phyloP scores from a whole-genome alignment of 1,140 invertebrate species.

The Teleogryllus occipitalis region DNA sequence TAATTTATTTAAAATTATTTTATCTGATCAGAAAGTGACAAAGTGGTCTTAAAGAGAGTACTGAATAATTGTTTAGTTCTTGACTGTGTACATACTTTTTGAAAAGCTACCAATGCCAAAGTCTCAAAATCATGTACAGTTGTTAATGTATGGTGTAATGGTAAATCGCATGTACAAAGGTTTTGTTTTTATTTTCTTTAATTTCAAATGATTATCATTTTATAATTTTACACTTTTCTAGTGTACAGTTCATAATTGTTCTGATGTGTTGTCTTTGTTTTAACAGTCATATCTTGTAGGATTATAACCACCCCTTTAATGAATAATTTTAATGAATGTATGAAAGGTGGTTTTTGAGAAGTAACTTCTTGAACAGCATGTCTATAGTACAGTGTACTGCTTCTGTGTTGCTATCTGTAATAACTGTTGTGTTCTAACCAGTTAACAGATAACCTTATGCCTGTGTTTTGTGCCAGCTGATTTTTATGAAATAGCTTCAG shows the following conservation, averaged over 20 bases:
- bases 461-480: too few relatives aligned
- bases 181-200: neutral
- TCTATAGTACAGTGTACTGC: neutral
- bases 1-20: too few relatives aligned
- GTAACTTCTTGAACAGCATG: neutral
- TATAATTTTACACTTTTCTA: neutral
- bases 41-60: neutral
- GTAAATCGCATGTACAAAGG: neutral
- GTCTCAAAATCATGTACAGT: neutral
- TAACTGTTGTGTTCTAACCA: neutral
- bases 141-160: neutral
- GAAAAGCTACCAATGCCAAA: neutral
- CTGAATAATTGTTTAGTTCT: neutral
- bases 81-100: neutral
- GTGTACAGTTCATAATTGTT: neutral
- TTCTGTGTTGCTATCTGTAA: neutral
- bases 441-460: neutral
- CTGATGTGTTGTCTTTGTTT: too few relatives aligned
- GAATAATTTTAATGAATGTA: too few relatives aligned
- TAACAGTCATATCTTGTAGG: too few relatives aligned
- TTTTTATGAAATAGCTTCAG: too few relatives aligned
- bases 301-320: too few relatives aligned
- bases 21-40: too few relatives aligned
- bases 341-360: too few relatives aligned
- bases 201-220: neutral